Evolutionary conservation across 2,888 invertebrate species (phyloP).

Genomic region (Clunio marinus): DNA sequence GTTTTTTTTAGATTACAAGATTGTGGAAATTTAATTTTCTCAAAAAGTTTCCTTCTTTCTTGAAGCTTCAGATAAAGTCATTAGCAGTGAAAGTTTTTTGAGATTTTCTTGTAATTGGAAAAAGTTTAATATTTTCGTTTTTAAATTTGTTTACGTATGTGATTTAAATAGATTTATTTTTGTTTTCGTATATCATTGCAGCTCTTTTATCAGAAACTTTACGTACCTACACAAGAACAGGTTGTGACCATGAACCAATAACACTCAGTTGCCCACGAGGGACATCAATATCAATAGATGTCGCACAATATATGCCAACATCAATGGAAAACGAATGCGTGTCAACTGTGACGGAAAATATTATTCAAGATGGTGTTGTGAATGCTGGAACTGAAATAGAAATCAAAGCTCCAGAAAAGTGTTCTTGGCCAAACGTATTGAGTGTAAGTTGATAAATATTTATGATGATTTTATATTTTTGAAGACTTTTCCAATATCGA

Average conservation of each 20-base stretch:
- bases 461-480: too few relatives aligned
- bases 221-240: constrained; percentile 83
- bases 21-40: neutral
- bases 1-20: neutral
- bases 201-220: constrained; percentile 87
- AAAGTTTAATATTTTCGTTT: too few relatives aligned
- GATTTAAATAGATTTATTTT: too few relatives aligned
- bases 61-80: neutral
- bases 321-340: constrained; percentile 48
- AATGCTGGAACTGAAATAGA: constrained; percentile 53
- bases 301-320: constrained; percentile 68
- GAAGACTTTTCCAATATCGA: too few relatives aligned
- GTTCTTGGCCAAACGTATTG: constrained; percentile 70
- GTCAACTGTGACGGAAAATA: constrained; percentile 20
- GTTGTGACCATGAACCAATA: constrained; percentile 87
- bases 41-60: neutral
- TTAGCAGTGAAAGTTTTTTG: neutral
- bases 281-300: constrained; percentile 85
- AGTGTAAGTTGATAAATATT: constrained; percentile 28
- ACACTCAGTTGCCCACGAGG: constrained; percentile 86
- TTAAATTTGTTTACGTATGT: too few relatives aligned
- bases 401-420: constrained; percentile 52
- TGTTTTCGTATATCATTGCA: too few relatives aligned
- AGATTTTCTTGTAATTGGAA: neutral
- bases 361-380: constrained; percentile 35